Evolutionary conservation across 2,888 invertebrate species (phyloP).

Genomic region (Erynnis tages): DNA sequence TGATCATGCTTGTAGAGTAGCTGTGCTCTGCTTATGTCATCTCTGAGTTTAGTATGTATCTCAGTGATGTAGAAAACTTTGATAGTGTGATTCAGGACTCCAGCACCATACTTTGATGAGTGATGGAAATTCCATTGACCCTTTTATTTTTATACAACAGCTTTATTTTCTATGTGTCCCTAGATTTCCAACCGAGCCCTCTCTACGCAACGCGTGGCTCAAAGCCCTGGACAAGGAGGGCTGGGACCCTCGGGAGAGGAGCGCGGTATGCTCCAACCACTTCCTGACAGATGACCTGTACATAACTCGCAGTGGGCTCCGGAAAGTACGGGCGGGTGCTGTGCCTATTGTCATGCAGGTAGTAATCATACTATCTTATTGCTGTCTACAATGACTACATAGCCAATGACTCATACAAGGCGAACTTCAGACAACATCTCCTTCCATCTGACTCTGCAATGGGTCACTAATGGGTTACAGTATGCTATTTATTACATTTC

Average conservation of each 20-base stretch:
- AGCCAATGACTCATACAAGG: too few species aligned
- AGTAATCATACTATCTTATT: background rate
- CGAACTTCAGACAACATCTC: too few species aligned
- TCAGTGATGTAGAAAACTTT: too few species aligned
- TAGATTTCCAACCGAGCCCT: conserved; percentile 10
- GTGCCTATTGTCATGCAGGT: conserved; percentile 18
- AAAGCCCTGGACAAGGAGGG: conserved; percentile 3
- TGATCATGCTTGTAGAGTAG: too few species aligned
- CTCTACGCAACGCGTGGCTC: conserved; percentile 3
- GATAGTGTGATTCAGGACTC: too few species aligned
- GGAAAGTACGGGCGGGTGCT: background rate
- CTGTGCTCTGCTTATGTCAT: too few species aligned
- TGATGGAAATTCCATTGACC: too few species aligned
- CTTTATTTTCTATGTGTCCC: background rate
- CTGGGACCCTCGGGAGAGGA: background rate
- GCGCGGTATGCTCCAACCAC: conserved; percentile 15
- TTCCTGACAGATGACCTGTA: conserved; percentile 9
- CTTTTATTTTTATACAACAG: background rate
- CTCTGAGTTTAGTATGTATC: too few species aligned
- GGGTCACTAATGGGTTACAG: too few species aligned
- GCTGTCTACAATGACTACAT: background rate
- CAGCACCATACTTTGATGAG: too few species aligned
- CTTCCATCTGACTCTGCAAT: too few species aligned
- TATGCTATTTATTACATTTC: too few species aligned
- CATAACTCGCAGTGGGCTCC: background rate